phyloP scores from a whole-genome alignment of 2,113 vertebrate genomes.

The Poeciliopsis occidentalis region DNA sequence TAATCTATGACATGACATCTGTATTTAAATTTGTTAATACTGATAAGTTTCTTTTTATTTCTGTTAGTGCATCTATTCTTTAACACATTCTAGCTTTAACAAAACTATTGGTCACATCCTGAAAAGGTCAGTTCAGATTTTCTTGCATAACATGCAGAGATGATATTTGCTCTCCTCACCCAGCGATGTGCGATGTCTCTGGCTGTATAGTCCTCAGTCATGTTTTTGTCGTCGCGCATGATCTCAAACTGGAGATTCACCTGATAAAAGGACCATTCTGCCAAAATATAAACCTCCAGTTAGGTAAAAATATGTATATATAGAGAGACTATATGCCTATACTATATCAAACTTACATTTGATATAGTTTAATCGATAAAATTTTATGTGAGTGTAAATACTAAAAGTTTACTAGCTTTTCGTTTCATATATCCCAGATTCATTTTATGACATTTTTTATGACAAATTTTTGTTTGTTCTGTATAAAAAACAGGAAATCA shows the following conservation, averaged over 20 bases:
- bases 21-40: not conserved
- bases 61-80: not conserved
- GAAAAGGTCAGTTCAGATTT: not conserved
- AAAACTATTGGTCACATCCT: not conserved
- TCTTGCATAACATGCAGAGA: not conserved
- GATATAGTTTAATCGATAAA: not conserved
- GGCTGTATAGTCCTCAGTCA: constrained; percentile 43
- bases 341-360: not conserved
- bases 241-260: constrained; percentile 59
- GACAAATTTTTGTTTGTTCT: constrained; percentile 15
- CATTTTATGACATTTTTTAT: not conserved
- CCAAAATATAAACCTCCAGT: constrained; percentile 4
- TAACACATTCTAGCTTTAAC: not conserved
- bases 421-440: not conserved
- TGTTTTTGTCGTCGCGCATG: constrained; percentile 20
- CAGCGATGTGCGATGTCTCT: constrained; percentile 62
- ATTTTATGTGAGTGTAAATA: too few species aligned
- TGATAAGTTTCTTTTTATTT: not conserved
- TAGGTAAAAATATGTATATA: not conserved
- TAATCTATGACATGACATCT: not conserved
- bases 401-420: not conserved
- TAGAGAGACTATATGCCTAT: too few species aligned
- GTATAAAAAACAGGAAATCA: not conserved
- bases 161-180: constrained; percentile 51
- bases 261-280: constrained; percentile 74